Evolutionary conservation across 92 coral and sea anemone genomes (phyloP), one percentile per base, ranked within the genome.

Genomic region (Anthopleura xanthogrammica): DNA sequence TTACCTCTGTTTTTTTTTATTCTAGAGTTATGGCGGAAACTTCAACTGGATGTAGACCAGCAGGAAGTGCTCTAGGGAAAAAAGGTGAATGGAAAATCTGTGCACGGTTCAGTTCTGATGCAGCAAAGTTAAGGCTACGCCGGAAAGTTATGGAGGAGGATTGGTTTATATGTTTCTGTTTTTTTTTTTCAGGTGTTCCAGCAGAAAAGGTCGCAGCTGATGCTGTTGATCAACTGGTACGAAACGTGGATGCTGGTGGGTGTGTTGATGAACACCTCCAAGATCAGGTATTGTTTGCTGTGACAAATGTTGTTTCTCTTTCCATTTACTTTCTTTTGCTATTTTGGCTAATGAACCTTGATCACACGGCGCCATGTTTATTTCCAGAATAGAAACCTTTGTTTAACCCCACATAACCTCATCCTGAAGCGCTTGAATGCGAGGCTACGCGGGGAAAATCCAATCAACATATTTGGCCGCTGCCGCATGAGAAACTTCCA

Each of bases 221-320:
- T 71, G 99, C 99, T 3, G 98, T 96, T 43, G 93, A 88, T 40
- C 93, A 94, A 54, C 86, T 96, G 52, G 52, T 84, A 41, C 91
- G 83, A 41, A 92, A 88, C 58, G 82, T 96, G n/a, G 86, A 90
- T 12, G 79, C 91, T 60, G 92, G 90, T 48, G 89, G 97, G 72
- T 96, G 99, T 82, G 92, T 96, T 24, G 99, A 96, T 77, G 95
- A 96, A 78, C 92, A 94, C 70, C 89, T 96, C 5, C 99, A 96
- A 77, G 99, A 96, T 74, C 99, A 96, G 92, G 99, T 95, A 62
- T 52, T 64, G 41, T 71, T 46, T 46, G 50, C 50, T 46, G 50
- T 46, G 50, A 5, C 50, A 46, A 46, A 46, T 9, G 36, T 29
- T 29, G 36, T 29, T 29, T 29, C 36, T 29, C 36, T 29, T 29